phyloP scores from a whole-genome alignment of 2,888 invertebrate species.

The Euspilapteryx auroguttella region DNA sequence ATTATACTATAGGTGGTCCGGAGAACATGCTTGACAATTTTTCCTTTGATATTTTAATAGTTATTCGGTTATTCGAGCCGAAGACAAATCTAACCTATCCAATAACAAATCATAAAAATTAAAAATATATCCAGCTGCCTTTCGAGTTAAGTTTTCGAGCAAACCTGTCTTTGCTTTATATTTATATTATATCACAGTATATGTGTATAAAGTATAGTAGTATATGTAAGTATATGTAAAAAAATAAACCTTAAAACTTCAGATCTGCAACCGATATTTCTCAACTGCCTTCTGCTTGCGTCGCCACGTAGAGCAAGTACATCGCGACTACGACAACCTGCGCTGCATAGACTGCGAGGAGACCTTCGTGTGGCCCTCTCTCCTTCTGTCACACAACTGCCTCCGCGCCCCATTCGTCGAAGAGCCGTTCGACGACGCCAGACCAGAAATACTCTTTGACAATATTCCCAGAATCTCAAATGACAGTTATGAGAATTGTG shows the following conservation, averaged over 20 bases:
- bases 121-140: too few species aligned
- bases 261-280: constrained; percentile 33
- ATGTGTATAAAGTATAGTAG: not conserved
- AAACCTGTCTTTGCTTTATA: too few species aligned
- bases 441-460: constrained; percentile 32
- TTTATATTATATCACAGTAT: too few species aligned
- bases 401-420: constrained; percentile 23
- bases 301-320: constrained; percentile 25
- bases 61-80: too few species aligned
- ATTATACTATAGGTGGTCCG: too few species aligned
- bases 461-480: constrained; percentile 17
- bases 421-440: constrained; percentile 28
- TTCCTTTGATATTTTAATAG: too few species aligned
- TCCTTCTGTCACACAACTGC: constrained; percentile 28
- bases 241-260: too few species aligned
- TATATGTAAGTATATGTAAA: not conserved
- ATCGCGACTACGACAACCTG: constrained; percentile 16
- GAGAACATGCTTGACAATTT: too few species aligned
- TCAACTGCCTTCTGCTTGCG: constrained; percentile 24
- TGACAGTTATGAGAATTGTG: constrained; percentile 22
- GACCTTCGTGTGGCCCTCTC: constrained; percentile 31
- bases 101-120: too few species aligned
- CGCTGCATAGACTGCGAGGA: constrained; percentile 34
- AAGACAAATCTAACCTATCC: too few species aligned
- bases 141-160: too few species aligned